These are phyloP conservation scores for Heteractis magnifica DNA, from an alignment of 92 coral and sea anemone species.

Conservation along the genomic window DNA sequence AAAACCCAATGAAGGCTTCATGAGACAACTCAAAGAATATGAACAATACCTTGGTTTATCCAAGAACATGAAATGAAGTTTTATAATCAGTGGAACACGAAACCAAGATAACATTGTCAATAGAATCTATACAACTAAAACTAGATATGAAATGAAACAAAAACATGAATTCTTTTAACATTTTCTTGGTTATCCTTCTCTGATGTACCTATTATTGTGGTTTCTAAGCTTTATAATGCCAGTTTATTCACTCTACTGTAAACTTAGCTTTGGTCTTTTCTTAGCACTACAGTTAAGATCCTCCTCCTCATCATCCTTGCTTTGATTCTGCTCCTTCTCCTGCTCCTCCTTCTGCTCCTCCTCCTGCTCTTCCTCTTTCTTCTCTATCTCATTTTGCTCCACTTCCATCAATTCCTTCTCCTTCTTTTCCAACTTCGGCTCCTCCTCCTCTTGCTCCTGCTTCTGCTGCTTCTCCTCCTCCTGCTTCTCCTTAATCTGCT, in stretches of 20 bases:
- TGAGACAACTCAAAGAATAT: conserved; percentile 69
- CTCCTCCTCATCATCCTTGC: not conserved
- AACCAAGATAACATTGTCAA: not conserved
- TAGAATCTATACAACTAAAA: not conserved
- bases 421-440: not conserved
- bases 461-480: not conserved
- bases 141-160: not conserved
- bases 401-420: not conserved
- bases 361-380: not conserved
- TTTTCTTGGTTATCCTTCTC: not conserved
- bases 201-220: no score
- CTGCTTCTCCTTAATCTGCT: not conserved
- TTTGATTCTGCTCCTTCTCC: not conserved
- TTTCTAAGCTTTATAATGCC: not conserved
- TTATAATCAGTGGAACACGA: not conserved
- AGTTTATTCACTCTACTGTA: not conserved
- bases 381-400: not conserved
- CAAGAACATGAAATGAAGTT: not conserved
- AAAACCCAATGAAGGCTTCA: conserved; percentile 89
- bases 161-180: not conserved
- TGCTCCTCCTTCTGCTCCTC: not conserved
- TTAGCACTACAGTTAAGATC: not conserved
- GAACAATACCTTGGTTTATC: conserved; percentile 52
- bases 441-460: not conserved
- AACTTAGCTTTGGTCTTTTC: not conserved